phyloP scores from a whole-genome alignment of 1,140 invertebrate species.

The Nephila pilipes region DNA sequence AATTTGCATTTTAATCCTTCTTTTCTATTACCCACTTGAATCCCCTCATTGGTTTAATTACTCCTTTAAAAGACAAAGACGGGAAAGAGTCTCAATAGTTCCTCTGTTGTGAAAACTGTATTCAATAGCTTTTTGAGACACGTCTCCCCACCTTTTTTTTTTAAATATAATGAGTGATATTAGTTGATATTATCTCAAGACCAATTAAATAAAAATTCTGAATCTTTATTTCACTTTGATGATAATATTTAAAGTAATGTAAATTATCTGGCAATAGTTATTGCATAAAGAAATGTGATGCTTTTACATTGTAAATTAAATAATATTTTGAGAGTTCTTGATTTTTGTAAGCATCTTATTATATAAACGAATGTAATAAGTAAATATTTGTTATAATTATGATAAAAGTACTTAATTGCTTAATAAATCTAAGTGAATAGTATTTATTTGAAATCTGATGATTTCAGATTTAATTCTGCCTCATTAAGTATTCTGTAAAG shows the following conservation, averaged over 20 bases:
- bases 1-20: slow-evolving; percentile 23
- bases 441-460: too few species aligned
- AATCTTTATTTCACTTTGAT: not conserved
- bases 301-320: too few species aligned
- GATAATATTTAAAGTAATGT: not conserved
- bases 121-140: not conserved
- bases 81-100: not conserved
- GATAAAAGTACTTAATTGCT: too few species aligned
- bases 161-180: not conserved
- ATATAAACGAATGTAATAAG: too few species aligned
- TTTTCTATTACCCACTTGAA: not conserved
- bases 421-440: too few species aligned
- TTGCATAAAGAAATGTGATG: too few species aligned
- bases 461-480: too few species aligned
- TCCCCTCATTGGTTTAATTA: not conserved
- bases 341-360: too few species aligned
- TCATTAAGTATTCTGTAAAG: too few species aligned
- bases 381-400: too few species aligned
- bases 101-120: not conserved
- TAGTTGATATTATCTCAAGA: not conserved
- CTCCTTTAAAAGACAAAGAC: not conserved
- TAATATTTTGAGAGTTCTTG: too few species aligned
- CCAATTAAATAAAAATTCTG: not conserved
- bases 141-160: not conserved
- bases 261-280: too few species aligned